These are phyloP conservation scores for Drosophila ananassae DNA, from an alignment of 1,140 invertebrate species.

Conservation along the genomic window DNA sequence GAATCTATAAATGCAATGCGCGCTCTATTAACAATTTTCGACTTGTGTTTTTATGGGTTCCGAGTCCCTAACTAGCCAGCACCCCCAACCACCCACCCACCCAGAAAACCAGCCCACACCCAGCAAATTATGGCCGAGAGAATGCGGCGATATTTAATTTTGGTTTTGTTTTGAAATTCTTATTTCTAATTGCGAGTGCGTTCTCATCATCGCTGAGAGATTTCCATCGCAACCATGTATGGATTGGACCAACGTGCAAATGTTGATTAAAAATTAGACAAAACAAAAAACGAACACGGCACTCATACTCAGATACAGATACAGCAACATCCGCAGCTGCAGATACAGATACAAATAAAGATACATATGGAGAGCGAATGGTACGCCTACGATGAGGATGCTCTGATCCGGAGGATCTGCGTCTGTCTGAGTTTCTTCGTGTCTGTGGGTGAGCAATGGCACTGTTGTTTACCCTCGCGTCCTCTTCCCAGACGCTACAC, in stretches of 20 bases:
- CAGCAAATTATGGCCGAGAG: conserved; percentile 49
- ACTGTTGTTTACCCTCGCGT: conserved; percentile 66
- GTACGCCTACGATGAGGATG: conserved; percentile 66
- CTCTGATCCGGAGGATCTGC: conserved; percentile 62
- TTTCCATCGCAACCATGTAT: conserved; percentile 77
- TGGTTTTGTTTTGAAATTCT: conserved; percentile 65
- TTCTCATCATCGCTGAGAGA: conserved; percentile 56
- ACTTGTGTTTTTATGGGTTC: conserved; percentile 49
- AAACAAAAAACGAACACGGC: conserved; percentile 59
- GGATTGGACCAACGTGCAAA: conserved; percentile 81
- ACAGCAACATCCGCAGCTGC: conserved; percentile 19
- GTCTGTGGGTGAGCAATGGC: conserved; percentile 55
- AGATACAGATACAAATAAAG: conserved; percentile 31
- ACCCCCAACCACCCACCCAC: conserved; percentile 20
- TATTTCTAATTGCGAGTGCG: conserved; percentile 71
- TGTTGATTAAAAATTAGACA: conserved; percentile 82
- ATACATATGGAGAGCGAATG: conserved; percentile 28
- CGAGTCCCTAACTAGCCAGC: conserved; percentile 22
- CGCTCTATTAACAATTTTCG: conserved; percentile 74
- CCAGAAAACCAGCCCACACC: conserved; percentile 36
- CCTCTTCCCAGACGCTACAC: conserved; percentile 35
- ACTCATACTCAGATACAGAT: conserved; percentile 19
- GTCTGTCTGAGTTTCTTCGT: conserved; percentile 21
- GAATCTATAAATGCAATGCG: conserved; percentile 58
- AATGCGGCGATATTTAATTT: conserved; percentile 48